Base-by-base conservation (phyloP, 1,140 invertebrate species). In the Reticulitermes speratus region DNA sequence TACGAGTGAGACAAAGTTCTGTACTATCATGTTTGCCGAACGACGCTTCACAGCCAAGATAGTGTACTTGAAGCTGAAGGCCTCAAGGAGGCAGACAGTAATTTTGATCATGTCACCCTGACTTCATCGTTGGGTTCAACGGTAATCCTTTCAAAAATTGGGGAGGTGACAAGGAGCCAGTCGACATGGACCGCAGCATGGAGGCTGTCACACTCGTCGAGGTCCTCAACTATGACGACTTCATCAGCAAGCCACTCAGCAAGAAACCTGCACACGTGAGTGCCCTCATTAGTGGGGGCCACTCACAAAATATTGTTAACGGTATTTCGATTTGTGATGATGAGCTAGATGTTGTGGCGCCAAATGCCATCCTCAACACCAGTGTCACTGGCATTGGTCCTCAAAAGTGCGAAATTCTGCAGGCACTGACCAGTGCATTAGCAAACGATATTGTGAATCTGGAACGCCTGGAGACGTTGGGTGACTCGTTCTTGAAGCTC, bases 401-500 rank as follows among this genome's bases (percentile, higher is more conserved):
- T 88, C 88, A 85, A 87, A 90, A 90, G 44, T 90, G 90, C 87
- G 87, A 91, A 44, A 89, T 93, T 52, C 88, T 93, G 19, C 65
- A 75, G 65, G 65, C 96, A 1, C 89, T 98, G 6, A 97, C 96
- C 16, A 92, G 94, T 21, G 94, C 94, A 21, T 90, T 93, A 83
- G 94, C 95, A 0, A 92, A 94, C 87, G 97, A 99, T 90, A 94
- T 94, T 11, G 95, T 97, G 84, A 95, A 97, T 90, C 92, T 97
- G 87, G 97, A 98, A 90, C 91, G 97, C 9, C 90, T 95, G 9
- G 97, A 98, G 91, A 96, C 96, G 0, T 92, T 98, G 30, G 97
- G 97, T 0, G 97, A 99, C 91, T 95, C 96, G 0, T 98, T 97
- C 89, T 91, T 98, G 0, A 99, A 98, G 91, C 95, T 96, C 88